Percentiles rank a stretch among this genome's conserved stretches.
These are phyloP conservation scores for Blastobasis lacticolella DNA, from an alignment of 2,888 invertebrate genomes.

Conservation along the genomic window DNA sequence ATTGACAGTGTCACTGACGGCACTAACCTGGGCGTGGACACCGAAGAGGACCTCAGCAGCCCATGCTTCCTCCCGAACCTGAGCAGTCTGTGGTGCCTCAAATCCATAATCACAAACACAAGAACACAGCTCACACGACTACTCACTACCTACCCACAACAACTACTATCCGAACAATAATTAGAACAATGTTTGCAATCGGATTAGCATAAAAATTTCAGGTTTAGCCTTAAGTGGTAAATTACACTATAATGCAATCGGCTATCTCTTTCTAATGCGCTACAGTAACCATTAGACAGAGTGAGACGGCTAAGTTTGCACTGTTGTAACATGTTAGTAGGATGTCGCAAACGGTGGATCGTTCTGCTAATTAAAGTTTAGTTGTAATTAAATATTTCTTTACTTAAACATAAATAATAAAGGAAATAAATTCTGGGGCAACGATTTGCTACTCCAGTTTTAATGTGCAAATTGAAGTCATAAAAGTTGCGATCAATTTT, in stretches of 20 bases:
- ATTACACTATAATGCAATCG: constrained; percentile 43
- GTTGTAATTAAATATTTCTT: constrained; percentile 17
- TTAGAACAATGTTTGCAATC: constrained; percentile 59
- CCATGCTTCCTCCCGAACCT: constrained; percentile 42
- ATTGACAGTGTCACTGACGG: background rate
- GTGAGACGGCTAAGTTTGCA: constrained; percentile 29
- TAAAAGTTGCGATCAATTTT: too few relatives aligned
- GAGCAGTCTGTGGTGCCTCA: constrained; percentile 48
- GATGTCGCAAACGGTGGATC: constrained; percentile 37
- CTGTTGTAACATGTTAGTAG: constrained; percentile 37
- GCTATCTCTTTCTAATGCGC: constrained; percentile 41
- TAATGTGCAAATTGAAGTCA: too few relatives aligned
- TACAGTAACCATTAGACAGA: constrained; percentile 21
- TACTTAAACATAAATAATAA: too few relatives aligned
- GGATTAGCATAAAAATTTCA: constrained; percentile 71
- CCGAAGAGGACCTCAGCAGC: constrained; percentile 47
- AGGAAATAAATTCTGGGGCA: too few relatives aligned
- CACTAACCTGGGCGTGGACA: constrained; percentile 59
- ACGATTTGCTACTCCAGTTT: too few relatives aligned
- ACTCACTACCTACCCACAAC: constrained; percentile 48
- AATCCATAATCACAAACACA: constrained; percentile 49
- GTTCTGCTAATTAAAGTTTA: constrained; percentile 35
- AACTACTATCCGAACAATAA: constrained; percentile 51
- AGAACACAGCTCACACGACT: constrained; percentile 42
- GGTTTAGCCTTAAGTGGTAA: constrained; percentile 61